Conservation (phyloP, 1,140 invertebrate species). For the Drosophila sproati region DNA sequence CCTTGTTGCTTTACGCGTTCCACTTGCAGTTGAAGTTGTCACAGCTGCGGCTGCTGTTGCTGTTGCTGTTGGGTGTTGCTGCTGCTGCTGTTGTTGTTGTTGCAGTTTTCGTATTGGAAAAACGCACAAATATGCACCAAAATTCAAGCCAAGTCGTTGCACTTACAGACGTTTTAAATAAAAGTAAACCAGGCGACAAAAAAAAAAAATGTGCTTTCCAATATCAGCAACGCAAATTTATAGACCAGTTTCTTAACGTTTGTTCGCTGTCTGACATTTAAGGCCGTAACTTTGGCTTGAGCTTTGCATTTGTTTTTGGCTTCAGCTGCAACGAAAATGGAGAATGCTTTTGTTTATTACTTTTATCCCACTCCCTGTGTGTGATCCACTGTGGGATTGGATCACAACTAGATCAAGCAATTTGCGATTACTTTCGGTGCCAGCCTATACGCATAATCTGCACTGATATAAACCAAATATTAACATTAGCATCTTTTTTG, state of each 20-base stretch:
- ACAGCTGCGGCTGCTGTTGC: constrained; percentile 37
- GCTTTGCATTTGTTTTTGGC: constrained; percentile 2
- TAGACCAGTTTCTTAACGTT: constrained; percentile 49
- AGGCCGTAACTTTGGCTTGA: constrained; percentile 11
- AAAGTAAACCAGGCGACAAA: constrained; percentile 37
- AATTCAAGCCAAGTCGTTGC: constrained; percentile 42
- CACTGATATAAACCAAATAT: constrained; percentile 44
- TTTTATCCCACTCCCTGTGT: background rate
- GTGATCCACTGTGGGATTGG: constrained; percentile 8
- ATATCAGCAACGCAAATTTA: constrained; percentile 55
- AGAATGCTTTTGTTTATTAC: background rate
- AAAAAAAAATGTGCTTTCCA: constrained; percentile 42
- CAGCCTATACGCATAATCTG: constrained; percentile 20
- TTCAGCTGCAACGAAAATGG: constrained; percentile 37
- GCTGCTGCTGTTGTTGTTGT: background rate
- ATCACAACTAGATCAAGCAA: constrained; percentile 27
- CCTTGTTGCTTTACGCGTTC: constrained; percentile 29
- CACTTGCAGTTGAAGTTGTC: constrained; percentile 36
- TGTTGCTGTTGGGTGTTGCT: constrained; percentile 39
- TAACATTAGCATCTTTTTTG: constrained; percentile 46
- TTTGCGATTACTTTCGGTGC: constrained; percentile 33
- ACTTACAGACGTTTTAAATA: constrained; percentile 46
- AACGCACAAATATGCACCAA: constrained; percentile 72
- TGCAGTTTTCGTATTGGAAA: constrained; percentile 54
- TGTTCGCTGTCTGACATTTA: background rate